A percentile compares a stretch with the other conserved stretches of the same genome.
phyloP scores from a whole-genome alignment of 2,113 vertebrate genomes.

The Gymnocephalus cernua region DNA sequence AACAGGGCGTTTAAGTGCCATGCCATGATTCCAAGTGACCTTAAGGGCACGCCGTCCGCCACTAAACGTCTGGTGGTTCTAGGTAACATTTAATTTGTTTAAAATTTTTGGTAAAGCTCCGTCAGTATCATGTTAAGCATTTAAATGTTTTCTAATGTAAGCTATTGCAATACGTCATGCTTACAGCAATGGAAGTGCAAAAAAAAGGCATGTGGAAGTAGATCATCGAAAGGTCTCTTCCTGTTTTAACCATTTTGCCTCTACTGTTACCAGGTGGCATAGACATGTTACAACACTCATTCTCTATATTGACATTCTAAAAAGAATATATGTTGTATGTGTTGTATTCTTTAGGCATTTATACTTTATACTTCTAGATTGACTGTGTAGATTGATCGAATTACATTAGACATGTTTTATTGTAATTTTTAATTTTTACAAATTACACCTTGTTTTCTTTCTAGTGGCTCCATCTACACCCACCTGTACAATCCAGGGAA shows the following conservation, averaged over 20 bases:
- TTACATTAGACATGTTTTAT: background rate
- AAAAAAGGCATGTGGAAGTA: background rate
- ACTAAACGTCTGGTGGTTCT: constrained; percentile 65
- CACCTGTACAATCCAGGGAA: constrained; percentile 85
- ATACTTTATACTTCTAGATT: background rate
- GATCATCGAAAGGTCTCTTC: background rate
- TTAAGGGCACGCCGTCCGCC: background rate
- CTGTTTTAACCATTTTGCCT: background rate
- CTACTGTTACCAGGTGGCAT: background rate
- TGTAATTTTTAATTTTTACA: background rate
- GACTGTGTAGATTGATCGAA: background rate
- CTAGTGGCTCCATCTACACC: constrained; percentile 91
- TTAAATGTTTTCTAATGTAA: background rate
- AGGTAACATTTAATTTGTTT: constrained; percentile 60
- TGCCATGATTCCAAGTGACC: constrained; percentile 33
- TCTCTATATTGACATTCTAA: background rate
- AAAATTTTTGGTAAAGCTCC: no score
- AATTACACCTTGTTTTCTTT: background rate
- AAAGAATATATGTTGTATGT: background rate
- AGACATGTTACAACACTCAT: background rate
- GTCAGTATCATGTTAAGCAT: background rate
- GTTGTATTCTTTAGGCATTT: background rate
- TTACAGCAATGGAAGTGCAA: background rate
- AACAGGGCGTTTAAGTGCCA: constrained; percentile 66
- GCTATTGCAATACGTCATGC: background rate